A percentile compares a stretch with the other conserved stretches of the same genome.
These are phyloP conservation scores for Aphrophora alni DNA, from an alignment of 2,888 invertebrate genomes.

Conservation along the genomic window DNA sequence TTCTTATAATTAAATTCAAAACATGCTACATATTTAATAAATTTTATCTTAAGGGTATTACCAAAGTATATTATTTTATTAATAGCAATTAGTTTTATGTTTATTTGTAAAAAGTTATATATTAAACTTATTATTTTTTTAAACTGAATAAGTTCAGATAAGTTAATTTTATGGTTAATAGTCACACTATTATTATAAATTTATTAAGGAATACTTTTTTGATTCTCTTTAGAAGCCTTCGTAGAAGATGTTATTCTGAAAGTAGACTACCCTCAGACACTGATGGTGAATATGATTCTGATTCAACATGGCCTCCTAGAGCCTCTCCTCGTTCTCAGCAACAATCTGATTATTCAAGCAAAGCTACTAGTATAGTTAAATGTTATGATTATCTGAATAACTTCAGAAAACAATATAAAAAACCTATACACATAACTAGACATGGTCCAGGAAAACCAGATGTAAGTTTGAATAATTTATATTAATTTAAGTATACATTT, in stretches of 20 bases:
- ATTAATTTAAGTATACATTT: no score
- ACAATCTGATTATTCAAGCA: not conserved
- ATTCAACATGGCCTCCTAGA: not conserved
- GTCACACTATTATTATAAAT: no score
- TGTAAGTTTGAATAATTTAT: not conserved
- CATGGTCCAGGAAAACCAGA: not conserved
- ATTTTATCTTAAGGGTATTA: no score
- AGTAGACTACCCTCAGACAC: not conserved
- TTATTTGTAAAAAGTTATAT: no score
- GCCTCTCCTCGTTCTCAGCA: not conserved
- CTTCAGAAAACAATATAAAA: not conserved
- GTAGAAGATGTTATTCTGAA: not conserved
- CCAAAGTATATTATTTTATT: no score
- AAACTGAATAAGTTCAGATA: no score
- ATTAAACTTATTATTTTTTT: no score
- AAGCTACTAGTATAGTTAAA: not conserved
- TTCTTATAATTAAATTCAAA: no score
- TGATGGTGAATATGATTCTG: not conserved
- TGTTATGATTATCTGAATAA: not conserved
- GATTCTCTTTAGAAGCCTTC: not conserved
- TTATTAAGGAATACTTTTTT: no score
- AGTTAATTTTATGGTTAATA: no score
- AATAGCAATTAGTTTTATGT: no score
- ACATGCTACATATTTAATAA: no score
- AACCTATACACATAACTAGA: not conserved